Evolutionary conservation across 1,140 invertebrate genomes (phyloP).

Genomic region (Radopholus similis): DNA sequence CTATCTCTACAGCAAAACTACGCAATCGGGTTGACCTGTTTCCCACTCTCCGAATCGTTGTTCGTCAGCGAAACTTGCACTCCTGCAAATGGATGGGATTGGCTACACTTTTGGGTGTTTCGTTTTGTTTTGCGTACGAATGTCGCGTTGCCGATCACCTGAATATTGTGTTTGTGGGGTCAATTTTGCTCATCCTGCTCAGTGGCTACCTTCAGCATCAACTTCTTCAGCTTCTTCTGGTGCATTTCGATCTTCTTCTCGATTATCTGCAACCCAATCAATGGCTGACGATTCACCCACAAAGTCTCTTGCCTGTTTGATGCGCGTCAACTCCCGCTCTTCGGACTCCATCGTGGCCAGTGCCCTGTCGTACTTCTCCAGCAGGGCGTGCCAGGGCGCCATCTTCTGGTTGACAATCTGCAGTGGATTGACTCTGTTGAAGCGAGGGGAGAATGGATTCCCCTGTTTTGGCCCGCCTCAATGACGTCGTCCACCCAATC

Average conservation of each 20-base stretch:
- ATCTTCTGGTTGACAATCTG: slow-evolving; percentile 17
- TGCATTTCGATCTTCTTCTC: slow-evolving; percentile 23
- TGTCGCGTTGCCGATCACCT: slow-evolving; percentile 11
- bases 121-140: background rate
- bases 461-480: background rate
- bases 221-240: slow-evolving; percentile 17
- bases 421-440: background rate
- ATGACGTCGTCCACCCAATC: slow-evolving; percentile 20
- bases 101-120: background rate
- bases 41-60: too few relatives aligned
- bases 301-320: slow-evolving; percentile 2
- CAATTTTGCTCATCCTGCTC: too few relatives aligned
- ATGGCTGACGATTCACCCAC: background rate
- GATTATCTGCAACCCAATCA: slow-evolving; percentile 9
- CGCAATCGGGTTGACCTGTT: too few relatives aligned
- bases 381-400: slow-evolving; percentile 10
- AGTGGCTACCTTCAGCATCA: slow-evolving; percentile 19
- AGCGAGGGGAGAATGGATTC: background rate
- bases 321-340: slow-evolving; percentile 9
- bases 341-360: slow-evolving; percentile 17
- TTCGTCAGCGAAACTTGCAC: slow-evolving; percentile 16
- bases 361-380: slow-evolving; percentile 12
- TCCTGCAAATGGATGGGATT: slow-evolving; percentile 7
- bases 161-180: too few relatives aligned
- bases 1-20: too few relatives aligned